Conservation (phyloP, 2,888 invertebrate species). For the Diogma glabrata region DNA sequence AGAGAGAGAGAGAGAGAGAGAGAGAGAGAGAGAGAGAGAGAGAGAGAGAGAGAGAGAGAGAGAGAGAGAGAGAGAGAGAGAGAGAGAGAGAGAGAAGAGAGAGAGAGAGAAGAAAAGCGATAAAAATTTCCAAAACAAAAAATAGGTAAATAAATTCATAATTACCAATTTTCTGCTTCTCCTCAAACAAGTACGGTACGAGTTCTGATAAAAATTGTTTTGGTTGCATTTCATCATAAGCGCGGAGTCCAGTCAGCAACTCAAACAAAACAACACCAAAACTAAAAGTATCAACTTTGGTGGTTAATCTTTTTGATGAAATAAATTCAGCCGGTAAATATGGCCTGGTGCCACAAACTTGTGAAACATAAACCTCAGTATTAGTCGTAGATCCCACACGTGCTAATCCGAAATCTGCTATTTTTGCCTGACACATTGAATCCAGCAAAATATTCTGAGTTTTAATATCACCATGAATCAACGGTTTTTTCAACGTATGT, state of each 20-base stretch:
- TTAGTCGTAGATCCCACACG: conserved; percentile 47
- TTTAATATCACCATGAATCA: conserved; percentile 95
- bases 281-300: conserved; percentile 88
- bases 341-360: conserved; percentile 85
- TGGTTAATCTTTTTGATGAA: conserved; percentile 61
- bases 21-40: too few species aligned
- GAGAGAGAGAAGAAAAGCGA: too few species aligned
- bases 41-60: too few species aligned
- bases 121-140: too few species aligned
- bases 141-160: too few species aligned
- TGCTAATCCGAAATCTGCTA: conserved; percentile 92
- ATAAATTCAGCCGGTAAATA: conserved; percentile 90
- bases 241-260: conserved; percentile 71
- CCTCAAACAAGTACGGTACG: too few species aligned
- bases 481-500: conserved; percentile 66
- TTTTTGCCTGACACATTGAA: conserved; percentile 73
- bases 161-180: too few species aligned
- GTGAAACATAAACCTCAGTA: conserved; percentile 32
- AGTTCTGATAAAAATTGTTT: too few species aligned
- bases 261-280: conserved; percentile 85
- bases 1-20: too few species aligned
- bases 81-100: too few species aligned
- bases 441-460: conserved; percentile 91
- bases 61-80: too few species aligned
- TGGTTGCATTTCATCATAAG: too few species aligned